Percentiles rank a stretch among this genome's conserved stretches.
Evolutionary conservation across 2,888 invertebrate genomes (phyloP).

Genomic region (Sipunculus nudus): DNA sequence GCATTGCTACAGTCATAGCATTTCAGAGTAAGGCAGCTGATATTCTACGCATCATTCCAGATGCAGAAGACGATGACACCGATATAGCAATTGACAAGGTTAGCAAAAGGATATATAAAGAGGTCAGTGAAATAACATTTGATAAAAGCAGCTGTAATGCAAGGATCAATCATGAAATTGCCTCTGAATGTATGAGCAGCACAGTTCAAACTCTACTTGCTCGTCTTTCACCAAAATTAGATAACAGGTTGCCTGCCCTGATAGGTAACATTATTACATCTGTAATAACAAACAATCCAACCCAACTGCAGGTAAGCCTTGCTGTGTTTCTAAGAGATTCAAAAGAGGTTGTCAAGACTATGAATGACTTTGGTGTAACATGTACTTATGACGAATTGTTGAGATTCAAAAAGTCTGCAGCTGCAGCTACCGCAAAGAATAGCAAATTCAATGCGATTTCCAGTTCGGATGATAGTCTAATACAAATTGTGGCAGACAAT

Average conservation of each 20-base stretch:
- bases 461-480: constrained; percentile 15
- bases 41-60: too few species aligned
- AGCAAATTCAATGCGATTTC: neutral
- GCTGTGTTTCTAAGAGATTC: neutral
- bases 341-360: constrained; percentile 8
- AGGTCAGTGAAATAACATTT: too few species aligned
- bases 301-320: neutral
- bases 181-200: too few species aligned
- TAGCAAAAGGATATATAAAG: too few species aligned
- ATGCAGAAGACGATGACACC: too few species aligned
- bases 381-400: constrained; percentile 37
- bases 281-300: neutral
- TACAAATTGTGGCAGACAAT: constrained; percentile 32
- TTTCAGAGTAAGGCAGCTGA: too few species aligned
- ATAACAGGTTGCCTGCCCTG: constrained; percentile 7
- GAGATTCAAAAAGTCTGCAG: constrained; percentile 39
- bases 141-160: too few species aligned
- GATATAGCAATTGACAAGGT: too few species aligned
- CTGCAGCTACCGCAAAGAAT: constrained; percentile 18
- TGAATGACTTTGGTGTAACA: constrained; percentile 27
- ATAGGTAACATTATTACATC: constrained; percentile 1
- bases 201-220: too few species aligned
- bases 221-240: too few species aligned
- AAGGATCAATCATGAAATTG: too few species aligned
- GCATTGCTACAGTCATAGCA: too few species aligned